Base-by-base conservation (phyloP, 2,113 vertebrate species). In the Capricornis sumatraensis region DNA sequence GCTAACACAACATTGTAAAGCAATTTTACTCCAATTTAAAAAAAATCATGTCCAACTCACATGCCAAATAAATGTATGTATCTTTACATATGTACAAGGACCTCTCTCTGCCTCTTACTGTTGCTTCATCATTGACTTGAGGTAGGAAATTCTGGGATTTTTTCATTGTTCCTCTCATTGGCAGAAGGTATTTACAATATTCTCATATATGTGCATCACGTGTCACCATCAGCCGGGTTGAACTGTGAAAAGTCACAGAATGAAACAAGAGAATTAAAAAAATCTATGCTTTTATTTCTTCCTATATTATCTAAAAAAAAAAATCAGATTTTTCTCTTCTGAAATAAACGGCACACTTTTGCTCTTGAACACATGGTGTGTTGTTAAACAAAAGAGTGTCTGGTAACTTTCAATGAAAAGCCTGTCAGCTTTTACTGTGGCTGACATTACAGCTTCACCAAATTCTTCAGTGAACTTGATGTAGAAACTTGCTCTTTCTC, bases 361-460 rank as follows among this genome's bases (percentile, higher is more conserved):
- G 36, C 6, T 67, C 50, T 96, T 87, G 57, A 58, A 78, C 30
- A 89, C 19, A 55, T 95, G 45, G 40, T 62, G 28, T 62, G 76
- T 86, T 92, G 25, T 93, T 94, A 89, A 96, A 82, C 11, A 93
- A 62, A 85, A 13, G 36, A 84, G 55, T 90, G 57, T 89, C 92
- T 96, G 81, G 83, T 96, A 83, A 91, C 55, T 87, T 94, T 96
- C 89, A 96, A 0, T 47, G 67, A 87, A 93, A 97, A 95, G 30
- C 71, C 86, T 91, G 78, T 94, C 45, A 60, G 36, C 3, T 97
- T 95, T 95, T 83, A 87, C 16, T 89, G 25, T 62, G 36, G 25
- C 30, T 97, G 28, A 94, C 89, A 76, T 94, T 52, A 95, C 6
- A 91, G 25, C 50, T 83, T 88, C 27, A 91, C 53, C 12, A 60